Base-by-base conservation (phyloP, 2,113 vertebrate species). In the Amphiprion ocellaris region DNA sequence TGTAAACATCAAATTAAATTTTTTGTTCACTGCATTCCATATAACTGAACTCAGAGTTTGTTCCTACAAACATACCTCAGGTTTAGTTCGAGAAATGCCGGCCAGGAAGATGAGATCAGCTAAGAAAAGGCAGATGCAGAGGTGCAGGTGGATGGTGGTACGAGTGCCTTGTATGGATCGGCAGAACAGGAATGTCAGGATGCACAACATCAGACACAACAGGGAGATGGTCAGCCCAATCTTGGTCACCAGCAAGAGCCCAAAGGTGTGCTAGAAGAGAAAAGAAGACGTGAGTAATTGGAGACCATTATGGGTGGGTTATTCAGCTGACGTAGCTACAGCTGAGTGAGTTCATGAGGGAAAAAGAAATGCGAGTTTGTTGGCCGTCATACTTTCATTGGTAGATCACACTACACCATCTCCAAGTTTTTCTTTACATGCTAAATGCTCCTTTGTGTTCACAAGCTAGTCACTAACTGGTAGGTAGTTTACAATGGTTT, bases 61-160 rank as follows among this genome's bases (percentile, higher is more conserved):
- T 84, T 91, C 78, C 0, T 9, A 80, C 46, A 2, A 30, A 67
- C 83, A 2, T 81, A 93, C 92, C 92, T 75, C 75, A 7, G 89
- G 88, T 74, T 83, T 7, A 5, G 90, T 84, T 2, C 91, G 90
- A 50, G 93, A 92, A n/a, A 96, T 90, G 50, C 96, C 95, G 0
- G 85, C 83, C 81, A 97, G 92, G 89, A 97, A 98, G 89, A 96
- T 26, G 66, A 95, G 75, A 58, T 97, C 91, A 9, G 94, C 96
- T 16, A 95, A 46, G 67, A 97, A 96, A 82, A 98, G 96, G 80
- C 95, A 95, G 80, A 97, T 16, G 46, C 96, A 97, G 30, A 97
- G 94, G 79, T 97, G 95, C 19, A 96, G 93, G 89, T 97, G 97
- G 89, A 98, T 95, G 50, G 95, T 96, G 89, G 94, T 97, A n/a